These are phyloP conservation scores for Pseudopodoces humilis DNA, from an alignment of 2,113 vertebrate species.

Conservation along the genomic window DNA sequence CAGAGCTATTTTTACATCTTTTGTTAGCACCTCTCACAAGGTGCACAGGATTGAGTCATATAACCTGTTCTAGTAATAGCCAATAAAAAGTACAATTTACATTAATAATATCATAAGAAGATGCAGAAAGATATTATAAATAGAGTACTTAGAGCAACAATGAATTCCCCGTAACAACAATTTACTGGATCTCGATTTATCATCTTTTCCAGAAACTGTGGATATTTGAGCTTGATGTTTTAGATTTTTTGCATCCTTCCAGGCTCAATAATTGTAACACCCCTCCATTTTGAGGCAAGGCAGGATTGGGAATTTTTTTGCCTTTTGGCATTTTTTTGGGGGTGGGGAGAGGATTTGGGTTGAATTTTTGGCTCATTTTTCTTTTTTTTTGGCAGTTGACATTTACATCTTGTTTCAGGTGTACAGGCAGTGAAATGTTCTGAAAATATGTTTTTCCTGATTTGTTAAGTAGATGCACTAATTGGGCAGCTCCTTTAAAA, in stretches of 20 bases:
- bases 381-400: not conserved
- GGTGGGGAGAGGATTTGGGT: accelerated
- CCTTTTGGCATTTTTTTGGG: not conserved
- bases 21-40: conserved; percentile 13
- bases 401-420: not conserved
- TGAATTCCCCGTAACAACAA: not conserved
- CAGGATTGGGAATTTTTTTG: not conserved
- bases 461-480: not conserved
- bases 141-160: not conserved
- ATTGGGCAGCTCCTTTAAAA: not conserved
- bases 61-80: not conserved
- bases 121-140: not conserved
- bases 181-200: not conserved
- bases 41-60: not conserved
- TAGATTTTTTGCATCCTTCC: not conserved
- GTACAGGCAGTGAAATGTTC: not conserved
- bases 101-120: not conserved
- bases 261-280: not conserved
- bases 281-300: not conserved
- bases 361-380: not conserved
- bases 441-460: not conserved
- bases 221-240: not conserved
- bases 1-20: not conserved
- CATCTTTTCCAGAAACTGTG: not conserved
- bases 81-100: not conserved